A percentile compares a stretch with the other conserved stretches of the same genome.
Conservation (phyloP, 2,113 vertebrate species). For the Campylorhamphus procurvoides region DNA sequence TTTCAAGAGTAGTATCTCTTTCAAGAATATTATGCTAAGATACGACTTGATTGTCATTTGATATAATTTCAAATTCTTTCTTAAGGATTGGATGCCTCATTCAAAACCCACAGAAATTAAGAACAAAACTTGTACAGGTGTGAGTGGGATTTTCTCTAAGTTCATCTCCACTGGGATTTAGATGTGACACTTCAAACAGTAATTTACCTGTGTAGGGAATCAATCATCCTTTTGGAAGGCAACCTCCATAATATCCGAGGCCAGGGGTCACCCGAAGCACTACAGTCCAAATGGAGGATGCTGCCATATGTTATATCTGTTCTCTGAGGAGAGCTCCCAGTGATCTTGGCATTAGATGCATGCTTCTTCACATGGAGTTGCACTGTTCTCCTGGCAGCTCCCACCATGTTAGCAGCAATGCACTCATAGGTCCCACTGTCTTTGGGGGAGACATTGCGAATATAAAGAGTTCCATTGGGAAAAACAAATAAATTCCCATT, state of each 20-base stretch:
- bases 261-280: conserved; percentile 85
- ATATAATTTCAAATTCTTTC: neutral
- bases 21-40: neutral
- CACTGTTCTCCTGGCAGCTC: conserved; percentile 77
- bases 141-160: neutral
- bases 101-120: neutral
- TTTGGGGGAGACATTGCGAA: conserved; percentile 66
- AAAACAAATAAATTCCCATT: conserved; percentile 82
- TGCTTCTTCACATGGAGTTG: conserved; percentile 72
- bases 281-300: conserved; percentile 83
- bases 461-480: conserved; percentile 89
- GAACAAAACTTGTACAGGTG: neutral
- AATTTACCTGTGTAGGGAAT: conserved; percentile 85
- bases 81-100: neutral
- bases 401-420: conserved; percentile 80
- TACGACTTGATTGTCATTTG: neutral
- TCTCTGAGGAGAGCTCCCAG: conserved; percentile 76
- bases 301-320: conserved; percentile 85
- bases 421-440: conserved; percentile 87
- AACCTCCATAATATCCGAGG: conserved; percentile 90
- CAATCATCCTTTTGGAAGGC: conserved; percentile 87
- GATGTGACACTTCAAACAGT: neutral
- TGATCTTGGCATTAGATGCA: conserved; percentile 80
- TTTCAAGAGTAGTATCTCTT: neutral
- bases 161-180: neutral